These are phyloP conservation scores for Aplidium turbinatum DNA, from an alignment of 23 tunicate genomes.

Conservation along the genomic window DNA sequence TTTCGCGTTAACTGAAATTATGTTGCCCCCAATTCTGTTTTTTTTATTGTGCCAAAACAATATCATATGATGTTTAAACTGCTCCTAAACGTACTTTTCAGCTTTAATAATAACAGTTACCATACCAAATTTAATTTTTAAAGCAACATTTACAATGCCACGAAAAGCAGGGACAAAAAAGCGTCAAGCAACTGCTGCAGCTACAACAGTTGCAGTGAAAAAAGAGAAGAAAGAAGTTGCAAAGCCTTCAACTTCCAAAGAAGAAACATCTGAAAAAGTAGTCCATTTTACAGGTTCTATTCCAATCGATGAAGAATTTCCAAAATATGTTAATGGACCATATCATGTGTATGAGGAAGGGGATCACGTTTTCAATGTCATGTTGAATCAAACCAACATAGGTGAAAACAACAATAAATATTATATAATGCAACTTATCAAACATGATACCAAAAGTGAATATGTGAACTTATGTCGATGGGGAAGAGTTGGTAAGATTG, in stretches of 20 bases:
- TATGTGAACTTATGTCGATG: constrained; percentile 62
- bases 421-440: constrained; percentile 52
- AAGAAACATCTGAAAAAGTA: constrained; percentile 24
- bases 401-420: constrained; percentile 80
- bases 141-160: too few species aligned
- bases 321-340: constrained; percentile 11
- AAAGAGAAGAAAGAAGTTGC: constrained; percentile 7
- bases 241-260: not conserved
- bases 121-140: too few species aligned
- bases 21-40: too few species aligned
- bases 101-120: too few species aligned
- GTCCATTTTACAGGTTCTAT: constrained; percentile 44
- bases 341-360: constrained; percentile 49
- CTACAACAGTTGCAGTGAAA: too few species aligned
- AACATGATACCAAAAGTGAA: constrained; percentile 35
- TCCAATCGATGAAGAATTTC: constrained; percentile 68
- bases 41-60: too few species aligned
- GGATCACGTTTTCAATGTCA: constrained; percentile 43
- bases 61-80: too few species aligned
- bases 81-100: too few species aligned
- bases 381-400: constrained; percentile 82
- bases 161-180: too few species aligned
- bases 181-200: too few species aligned
- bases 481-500: constrained; percentile 81
- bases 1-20: too few species aligned